These are phyloP conservation scores for Aphelenchoides avenae DNA, from an alignment of 1,140 invertebrate species.

Conservation along the genomic window DNA sequence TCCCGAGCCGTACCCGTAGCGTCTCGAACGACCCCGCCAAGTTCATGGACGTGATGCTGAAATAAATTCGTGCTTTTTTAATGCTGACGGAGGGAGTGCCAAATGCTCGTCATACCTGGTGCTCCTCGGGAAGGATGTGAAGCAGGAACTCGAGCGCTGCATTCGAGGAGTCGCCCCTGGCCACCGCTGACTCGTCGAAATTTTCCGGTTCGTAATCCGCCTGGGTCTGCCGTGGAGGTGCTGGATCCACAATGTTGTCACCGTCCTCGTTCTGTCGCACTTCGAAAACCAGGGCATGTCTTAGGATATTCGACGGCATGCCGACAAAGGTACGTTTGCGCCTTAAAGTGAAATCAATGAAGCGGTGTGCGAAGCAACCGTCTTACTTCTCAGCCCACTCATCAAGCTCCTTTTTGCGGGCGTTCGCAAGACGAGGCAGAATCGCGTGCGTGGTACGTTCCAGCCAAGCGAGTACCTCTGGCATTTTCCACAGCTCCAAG, in stretches of 20 bases:
- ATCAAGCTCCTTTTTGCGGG: constrained; percentile 26
- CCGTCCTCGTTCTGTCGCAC: not conserved
- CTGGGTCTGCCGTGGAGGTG: constrained; percentile 8
- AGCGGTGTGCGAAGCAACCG: constrained; percentile 13
- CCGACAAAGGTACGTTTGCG: constrained; percentile 27
- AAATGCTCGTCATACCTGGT: constrained; percentile 25
- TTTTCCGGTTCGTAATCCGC: constrained; percentile 1
- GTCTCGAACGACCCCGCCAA: too few relatives aligned
- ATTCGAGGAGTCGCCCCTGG: not conserved
- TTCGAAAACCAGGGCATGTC: constrained; percentile 25
- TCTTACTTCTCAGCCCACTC: constrained; percentile 35
- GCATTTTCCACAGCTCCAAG: constrained; percentile 27
- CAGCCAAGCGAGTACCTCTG: constrained; percentile 24
- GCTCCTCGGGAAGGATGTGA: constrained; percentile 21
- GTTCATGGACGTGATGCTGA: too few relatives aligned
- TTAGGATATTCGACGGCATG: constrained; percentile 25
- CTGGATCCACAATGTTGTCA: constrained; percentile 10
- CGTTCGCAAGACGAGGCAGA: constrained; percentile 17
- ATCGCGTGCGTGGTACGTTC: constrained; percentile 34
- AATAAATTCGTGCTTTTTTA: too few relatives aligned
- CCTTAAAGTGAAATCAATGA: constrained; percentile 22
- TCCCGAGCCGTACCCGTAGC: too few relatives aligned
- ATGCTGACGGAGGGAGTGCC: too few relatives aligned
- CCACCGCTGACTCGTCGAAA: not conserved
- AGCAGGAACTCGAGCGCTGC: constrained; percentile 13